These are phyloP conservation scores for Trissolcus brochymenae DNA, from an alignment of 2,888 invertebrate genomes.

Conservation along the genomic window DNA sequence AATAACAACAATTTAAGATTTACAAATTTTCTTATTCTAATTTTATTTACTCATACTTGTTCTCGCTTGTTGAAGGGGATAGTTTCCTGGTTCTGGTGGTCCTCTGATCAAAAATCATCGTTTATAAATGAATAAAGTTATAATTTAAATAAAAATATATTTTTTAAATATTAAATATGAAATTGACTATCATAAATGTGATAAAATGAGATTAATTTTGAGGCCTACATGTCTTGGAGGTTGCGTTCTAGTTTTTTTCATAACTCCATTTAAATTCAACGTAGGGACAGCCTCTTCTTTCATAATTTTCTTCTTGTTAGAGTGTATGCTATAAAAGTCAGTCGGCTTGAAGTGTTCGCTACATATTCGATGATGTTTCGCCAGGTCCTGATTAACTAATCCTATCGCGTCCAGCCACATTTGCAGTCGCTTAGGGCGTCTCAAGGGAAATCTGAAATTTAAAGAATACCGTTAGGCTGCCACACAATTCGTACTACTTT, in stretches of 20 bases:
- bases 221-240: constrained; percentile 24
- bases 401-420: constrained; percentile 53
- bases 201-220: neutral
- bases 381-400: constrained; percentile 20
- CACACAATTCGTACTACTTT: too few relatives aligned
- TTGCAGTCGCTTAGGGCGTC: constrained; percentile 39
- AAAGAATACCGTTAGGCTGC: too few relatives aligned
- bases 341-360: constrained; percentile 46
- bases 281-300: constrained; percentile 47
- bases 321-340: constrained; percentile 53
- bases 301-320: constrained; percentile 50
- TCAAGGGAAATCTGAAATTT: constrained; percentile 37
- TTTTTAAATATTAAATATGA: too few relatives aligned
- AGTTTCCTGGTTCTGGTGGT: too few relatives aligned
- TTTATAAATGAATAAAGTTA: too few relatives aligned
- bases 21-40: neutral
- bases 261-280: constrained; percentile 22
- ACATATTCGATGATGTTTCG: constrained; percentile 48
- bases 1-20: neutral
- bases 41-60: too few relatives aligned
- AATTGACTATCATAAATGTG: too few relatives aligned
- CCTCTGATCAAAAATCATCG: too few relatives aligned
- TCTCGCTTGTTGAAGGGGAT: too few relatives aligned
- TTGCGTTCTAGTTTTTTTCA: constrained; percentile 18
- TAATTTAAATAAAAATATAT: too few relatives aligned